Percentiles rank a stretch among this genome's conserved stretches.
Evolutionary conservation across 2,888 invertebrate species (phyloP).

Genomic region (Rhamphomyia laevipes): DNA sequence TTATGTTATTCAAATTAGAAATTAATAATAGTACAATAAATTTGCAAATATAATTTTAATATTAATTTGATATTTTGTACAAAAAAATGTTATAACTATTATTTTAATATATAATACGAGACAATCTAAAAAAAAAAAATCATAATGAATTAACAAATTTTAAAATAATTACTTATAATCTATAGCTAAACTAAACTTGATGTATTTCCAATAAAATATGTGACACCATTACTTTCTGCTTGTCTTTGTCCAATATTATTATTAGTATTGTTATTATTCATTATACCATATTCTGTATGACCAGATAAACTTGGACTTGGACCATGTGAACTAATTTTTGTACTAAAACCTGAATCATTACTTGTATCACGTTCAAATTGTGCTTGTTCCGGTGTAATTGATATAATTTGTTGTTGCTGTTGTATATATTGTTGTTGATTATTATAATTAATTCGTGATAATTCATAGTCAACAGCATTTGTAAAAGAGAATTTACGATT

Average conservation of each 20-base stretch:
- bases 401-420: slow-evolving; percentile 14
- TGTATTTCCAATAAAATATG: slow-evolving; percentile 30
- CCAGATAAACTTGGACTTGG: slow-evolving; percentile 65
- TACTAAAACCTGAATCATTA: slow-evolving; percentile 78
- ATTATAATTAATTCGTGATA: slow-evolving; percentile 4
- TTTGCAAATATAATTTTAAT: too few species aligned
- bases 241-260: neutral
- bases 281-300: slow-evolving; percentile 16
- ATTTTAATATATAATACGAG: too few species aligned
- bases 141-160: neutral
- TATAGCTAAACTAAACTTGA: slow-evolving; percentile 50
- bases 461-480: slow-evolving; percentile 10
- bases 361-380: slow-evolving; percentile 54
- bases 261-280: slow-evolving; percentile 5
- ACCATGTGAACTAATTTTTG: slow-evolving; percentile 66
- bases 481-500: slow-evolving; percentile 13
- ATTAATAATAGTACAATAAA: too few species aligned
- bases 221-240: slow-evolving; percentile 12
- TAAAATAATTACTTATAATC: neutral
- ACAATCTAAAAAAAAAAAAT: neutral
- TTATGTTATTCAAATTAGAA: too few species aligned
- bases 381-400: slow-evolving; percentile 17
- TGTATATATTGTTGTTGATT: slow-evolving; percentile 12
- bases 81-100: too few species aligned
- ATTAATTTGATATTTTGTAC: too few species aligned